phyloP scores from a whole-genome alignment of 2,113 vertebrate genomes.

The Callopanchax toddi region DNA sequence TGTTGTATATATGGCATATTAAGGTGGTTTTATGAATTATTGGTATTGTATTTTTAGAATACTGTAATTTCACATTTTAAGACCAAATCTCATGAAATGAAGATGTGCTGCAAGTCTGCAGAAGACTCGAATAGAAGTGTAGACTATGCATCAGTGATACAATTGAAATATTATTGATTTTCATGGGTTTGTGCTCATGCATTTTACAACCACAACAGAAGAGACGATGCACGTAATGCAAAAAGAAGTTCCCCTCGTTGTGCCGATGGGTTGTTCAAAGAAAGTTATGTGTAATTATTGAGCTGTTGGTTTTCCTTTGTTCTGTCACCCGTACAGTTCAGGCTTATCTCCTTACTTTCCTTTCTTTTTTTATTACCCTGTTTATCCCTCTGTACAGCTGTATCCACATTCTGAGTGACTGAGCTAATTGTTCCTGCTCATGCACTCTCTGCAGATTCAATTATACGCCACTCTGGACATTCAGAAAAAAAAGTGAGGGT shows the following conservation, averaged over 20 bases:
- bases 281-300: slow-evolving; percentile 38
- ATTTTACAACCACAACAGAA: slow-evolving; percentile 13
- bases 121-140: neutral
- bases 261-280: slow-evolving; percentile 51
- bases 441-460: slow-evolving; percentile 77
- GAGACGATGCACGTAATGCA: neutral
- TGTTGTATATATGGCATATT: too few relatives aligned
- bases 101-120: too few relatives aligned
- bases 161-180: neutral
- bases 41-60: too few relatives aligned
- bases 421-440: slow-evolving; percentile 78
- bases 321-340: slow-evolving; percentile 53
- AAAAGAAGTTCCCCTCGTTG: slow-evolving; percentile 36
- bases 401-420: slow-evolving; percentile 75
- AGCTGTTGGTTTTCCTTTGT: slow-evolving; percentile 43
- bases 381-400: slow-evolving; percentile 76
- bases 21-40: too few relatives aligned
- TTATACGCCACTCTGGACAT: slow-evolving; percentile 80
- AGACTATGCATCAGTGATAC: neutral
- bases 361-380: slow-evolving; percentile 40
- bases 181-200: neutral
- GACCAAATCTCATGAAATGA: too few relatives aligned
- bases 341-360: slow-evolving; percentile 46
- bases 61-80: too few relatives aligned
- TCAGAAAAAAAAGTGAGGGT: slow-evolving; percentile 57